Evolutionary conservation across 1,140 invertebrate species (phyloP), one percentile per base, ranked within the genome.

Genomic region (Bombus confusus): DNA sequence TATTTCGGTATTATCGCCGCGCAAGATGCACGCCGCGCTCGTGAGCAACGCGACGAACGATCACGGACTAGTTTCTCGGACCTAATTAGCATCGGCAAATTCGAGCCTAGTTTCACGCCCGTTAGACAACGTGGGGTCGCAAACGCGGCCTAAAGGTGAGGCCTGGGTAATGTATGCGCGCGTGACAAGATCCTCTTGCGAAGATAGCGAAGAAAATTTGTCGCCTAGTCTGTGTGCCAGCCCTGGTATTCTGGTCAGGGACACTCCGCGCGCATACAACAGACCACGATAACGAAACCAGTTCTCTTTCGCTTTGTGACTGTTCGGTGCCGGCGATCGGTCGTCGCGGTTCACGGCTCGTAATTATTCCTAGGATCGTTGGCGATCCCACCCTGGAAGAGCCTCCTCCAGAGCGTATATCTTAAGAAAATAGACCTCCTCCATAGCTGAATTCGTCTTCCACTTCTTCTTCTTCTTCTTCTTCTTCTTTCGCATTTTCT

Each of bases 171-270:
- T 72, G 80, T 86, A 84, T 90, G 73, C 75, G 75, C 69, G 86
- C 85, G 83, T 87, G 90, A 91, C 87, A 89, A 91, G 87, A 91
- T 90, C 83, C 86, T 91, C 86, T 79, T 71, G 87, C 66, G 73
- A 89, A 89, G 89, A 91, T 91, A 91, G 88, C 80, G 72, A 83
- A 80, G 89, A 91, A 91, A 91, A 91, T 91, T 91, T 91, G 89
- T 90, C 88, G 83, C 75, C 78, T 68, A 82, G 68, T 73, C 74
- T 72, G 72, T 64, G 62, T 28, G 59, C 73, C 87, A 88, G 85
- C 62, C 83, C 57, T 71, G 83, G 84, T 87, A 91, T 91, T 90
- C 88, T 90, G 90, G 86, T 91, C 88, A 91, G 86, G 88, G 91
- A 91, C 80, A 85, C 79, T 52, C 62, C 22, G 13, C 47, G 59